Evolutionary conservation across 2,888 invertebrate genomes (phyloP).

Genomic region (Limnephilus marmoratus): DNA sequence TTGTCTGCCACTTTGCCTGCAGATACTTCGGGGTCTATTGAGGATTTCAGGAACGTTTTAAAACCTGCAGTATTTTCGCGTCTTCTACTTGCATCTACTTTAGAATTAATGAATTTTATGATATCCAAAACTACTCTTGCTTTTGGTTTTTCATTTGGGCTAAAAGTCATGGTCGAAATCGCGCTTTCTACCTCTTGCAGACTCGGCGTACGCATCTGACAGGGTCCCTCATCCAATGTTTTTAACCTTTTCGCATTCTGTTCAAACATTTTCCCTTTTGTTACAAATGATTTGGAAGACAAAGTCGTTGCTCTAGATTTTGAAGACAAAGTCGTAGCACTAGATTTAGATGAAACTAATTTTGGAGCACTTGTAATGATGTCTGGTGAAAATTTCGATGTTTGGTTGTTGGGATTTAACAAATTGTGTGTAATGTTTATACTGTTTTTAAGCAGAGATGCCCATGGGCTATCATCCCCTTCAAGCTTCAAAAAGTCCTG

Average conservation of each 20-base stretch:
- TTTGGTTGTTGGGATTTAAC: background rate
- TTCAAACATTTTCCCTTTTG: background rate
- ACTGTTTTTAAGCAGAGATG: background rate
- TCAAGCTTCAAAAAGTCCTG: background rate
- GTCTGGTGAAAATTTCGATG: background rate
- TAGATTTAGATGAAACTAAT: background rate
- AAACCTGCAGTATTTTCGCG: background rate
- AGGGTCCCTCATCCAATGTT: background rate
- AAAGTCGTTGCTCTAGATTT: background rate
- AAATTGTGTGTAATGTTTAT: background rate
- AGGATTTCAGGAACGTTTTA: background rate
- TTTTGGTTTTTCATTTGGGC: background rate
- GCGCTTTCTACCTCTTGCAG: background rate
- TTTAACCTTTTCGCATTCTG: background rate
- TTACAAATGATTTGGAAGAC: background rate
- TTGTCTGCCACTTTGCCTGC: background rate
- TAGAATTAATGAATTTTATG: background rate
- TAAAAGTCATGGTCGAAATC: background rate
- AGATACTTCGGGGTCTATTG: background rate
- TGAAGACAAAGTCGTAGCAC: background rate
- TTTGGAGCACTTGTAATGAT: background rate
- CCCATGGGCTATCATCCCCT: background rate
- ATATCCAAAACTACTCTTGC: background rate
- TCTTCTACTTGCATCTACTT: background rate
- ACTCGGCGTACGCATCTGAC: background rate